Percentiles rank a stretch among this genome's conserved stretches.
These are phyloP conservation scores for Sebastes flavidus DNA, from an alignment of 2,797 vertebrate species.

Conservation along the genomic window DNA sequence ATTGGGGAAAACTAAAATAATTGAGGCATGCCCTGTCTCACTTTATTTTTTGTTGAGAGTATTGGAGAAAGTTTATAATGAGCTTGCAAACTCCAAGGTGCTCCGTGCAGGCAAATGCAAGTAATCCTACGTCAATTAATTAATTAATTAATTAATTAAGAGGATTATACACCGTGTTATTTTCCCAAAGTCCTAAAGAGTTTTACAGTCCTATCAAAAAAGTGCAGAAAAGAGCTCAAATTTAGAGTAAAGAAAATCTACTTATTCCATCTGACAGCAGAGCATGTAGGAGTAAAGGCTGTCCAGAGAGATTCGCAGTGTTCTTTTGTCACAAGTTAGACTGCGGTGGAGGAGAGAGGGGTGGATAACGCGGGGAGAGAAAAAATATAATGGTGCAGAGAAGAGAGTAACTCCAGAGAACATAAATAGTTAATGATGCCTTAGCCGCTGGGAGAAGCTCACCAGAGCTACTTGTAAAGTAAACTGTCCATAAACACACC, in stretches of 20 bases:
- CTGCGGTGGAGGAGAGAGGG: slow-evolving; percentile 4
- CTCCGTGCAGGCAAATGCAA: neutral
- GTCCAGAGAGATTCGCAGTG: slow-evolving; percentile 14
- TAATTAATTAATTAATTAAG: neutral
- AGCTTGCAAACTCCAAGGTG: neutral
- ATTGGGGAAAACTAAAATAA: neutral
- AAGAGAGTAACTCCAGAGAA: slow-evolving; percentile 35
- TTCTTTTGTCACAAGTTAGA: slow-evolving; percentile 30
- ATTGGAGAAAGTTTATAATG: neutral
- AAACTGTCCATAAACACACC: slow-evolving; percentile 53
- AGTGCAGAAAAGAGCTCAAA: neutral
- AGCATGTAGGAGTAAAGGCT: slow-evolving; percentile 23
- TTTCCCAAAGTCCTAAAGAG: neutral
- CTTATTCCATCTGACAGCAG: slow-evolving; percentile 27
- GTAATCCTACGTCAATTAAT: neutral
- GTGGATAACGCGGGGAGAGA: neutral
- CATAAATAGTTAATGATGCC: slow-evolving; percentile 68
- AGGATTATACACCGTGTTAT: neutral
- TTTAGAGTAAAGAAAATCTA: neutral
- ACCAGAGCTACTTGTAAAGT: slow-evolving; percentile 52
- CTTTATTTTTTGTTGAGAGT: neutral
- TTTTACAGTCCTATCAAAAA: neutral
- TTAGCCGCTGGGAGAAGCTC: slow-evolving; percentile 37
- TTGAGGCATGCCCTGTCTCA: neutral
- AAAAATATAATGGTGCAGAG: slow-evolving; percentile 26